Conservation (phyloP, 2,888 invertebrate species). For the Cheilosia urbana region DNA sequence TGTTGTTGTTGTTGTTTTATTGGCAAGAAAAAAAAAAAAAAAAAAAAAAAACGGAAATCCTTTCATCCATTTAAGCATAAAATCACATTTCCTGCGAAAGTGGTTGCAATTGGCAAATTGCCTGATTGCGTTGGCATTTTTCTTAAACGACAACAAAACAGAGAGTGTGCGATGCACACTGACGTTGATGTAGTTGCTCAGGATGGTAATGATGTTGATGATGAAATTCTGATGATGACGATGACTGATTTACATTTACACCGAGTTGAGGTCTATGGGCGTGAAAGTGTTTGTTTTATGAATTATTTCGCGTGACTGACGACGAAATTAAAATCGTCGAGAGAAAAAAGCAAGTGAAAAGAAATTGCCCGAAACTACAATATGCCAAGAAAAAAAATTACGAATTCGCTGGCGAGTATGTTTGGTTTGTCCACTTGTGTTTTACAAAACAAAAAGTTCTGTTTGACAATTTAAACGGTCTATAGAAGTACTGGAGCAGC, state of each 20-base stretch:
- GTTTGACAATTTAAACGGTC: too few species aligned
- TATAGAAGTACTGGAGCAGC: too few species aligned
- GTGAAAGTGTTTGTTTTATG: constrained; percentile 37
- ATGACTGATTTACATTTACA: constrained; percentile 47
- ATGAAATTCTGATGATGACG: constrained; percentile 25
- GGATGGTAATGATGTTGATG: constrained; percentile 12
- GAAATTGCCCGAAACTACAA: neutral
- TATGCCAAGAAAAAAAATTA: constrained; percentile 23
- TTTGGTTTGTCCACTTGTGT: neutral
- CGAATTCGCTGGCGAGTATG: neutral
- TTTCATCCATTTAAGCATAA: constrained; percentile 56
- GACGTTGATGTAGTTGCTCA: constrained; percentile 14
- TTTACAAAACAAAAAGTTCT: neutral
- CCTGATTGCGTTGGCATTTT: constrained; percentile 38
- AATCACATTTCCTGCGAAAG: constrained; percentile 66
- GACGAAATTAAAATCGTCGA: constrained; percentile 34
- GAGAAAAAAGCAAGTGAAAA: constrained; percentile 9
- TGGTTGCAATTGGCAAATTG: constrained; percentile 65
- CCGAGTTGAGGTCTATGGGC: constrained; percentile 28
- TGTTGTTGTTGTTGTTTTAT: constrained; percentile 21
- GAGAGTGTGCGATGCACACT: constrained; percentile 12
- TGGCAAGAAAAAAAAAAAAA: neutral
- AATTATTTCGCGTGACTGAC: constrained; percentile 56
- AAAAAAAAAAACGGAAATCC: constrained; percentile 35
- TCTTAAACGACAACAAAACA: constrained; percentile 21